Evolutionary conservation across 1,140 invertebrate genomes (phyloP), one percentile per base, ranked within the genome.

Genomic region (Diorhabda elongata): DNA sequence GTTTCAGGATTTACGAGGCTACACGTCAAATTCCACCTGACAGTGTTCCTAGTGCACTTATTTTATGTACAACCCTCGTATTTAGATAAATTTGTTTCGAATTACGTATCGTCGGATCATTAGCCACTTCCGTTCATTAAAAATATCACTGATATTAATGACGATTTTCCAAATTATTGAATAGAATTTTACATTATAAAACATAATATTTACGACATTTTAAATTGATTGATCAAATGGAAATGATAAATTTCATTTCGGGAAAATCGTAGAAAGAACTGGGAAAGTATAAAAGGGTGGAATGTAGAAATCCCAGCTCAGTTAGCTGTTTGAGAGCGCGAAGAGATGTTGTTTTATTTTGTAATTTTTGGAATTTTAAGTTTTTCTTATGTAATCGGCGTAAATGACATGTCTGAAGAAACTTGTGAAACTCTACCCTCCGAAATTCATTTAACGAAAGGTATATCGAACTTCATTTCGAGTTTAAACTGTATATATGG

Each of bases 361-460:
- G 42, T 73, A 26, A 44, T 73, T 11, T 43, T 74, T 57, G 68
- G 66, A 52, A 45, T 65, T 11, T 9, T 74, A 26, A 66, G 68
- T 9, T n/a, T 72, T 59, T 61, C 66, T n/a, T 73, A 67, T 61
- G 72, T 69, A 44, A 69, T 61, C 62, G 69, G 73, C 62, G 72
- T 76, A n/a, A 72, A 63, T 56, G 77, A 78, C 44, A 56, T 78
- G 41, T 69, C 75, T 2, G 86, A 87, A 68, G 87, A 89, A 78
- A 87, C 86, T 68, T 93, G 92, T 79, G 91, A 93, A 80, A 93
- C 91, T 5, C 80, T 93, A 5, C 90, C 90, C 52, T 91, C 91
- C 2, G 89, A 92, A 75, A 87, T 94, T 68, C 91, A 92, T 77
- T 84, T 94, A 68, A 89, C 88, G 60, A 93, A 93, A 86, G 90